Evolutionary conservation across 2,888 invertebrate species (phyloP).

Genomic region (Caenorhabditis sp.): DNA sequence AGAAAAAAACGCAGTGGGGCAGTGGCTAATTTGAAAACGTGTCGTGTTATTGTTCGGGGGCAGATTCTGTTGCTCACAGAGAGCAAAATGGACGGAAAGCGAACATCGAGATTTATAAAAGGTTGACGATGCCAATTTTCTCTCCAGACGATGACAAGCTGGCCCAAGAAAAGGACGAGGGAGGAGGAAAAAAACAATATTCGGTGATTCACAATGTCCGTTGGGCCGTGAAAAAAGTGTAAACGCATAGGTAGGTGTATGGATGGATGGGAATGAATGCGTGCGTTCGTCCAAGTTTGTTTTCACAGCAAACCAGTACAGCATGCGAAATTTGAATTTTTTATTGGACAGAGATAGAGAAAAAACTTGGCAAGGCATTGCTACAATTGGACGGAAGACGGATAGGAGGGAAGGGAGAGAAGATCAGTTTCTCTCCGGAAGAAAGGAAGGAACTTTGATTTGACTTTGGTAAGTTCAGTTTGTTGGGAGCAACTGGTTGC

Average conservation of each 20-base stretch:
- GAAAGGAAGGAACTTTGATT: too few relatives aligned
- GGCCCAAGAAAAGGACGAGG: constrained; percentile 18
- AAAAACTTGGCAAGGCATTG: not conserved
- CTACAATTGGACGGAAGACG: not conserved
- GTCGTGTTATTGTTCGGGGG: constrained; percentile 46
- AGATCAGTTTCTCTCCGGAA: too few relatives aligned
- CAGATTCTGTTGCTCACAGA: too few relatives aligned
- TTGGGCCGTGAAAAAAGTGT: too few relatives aligned
- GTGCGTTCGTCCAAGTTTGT: constrained; percentile 42
- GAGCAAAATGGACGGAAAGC: not conserved
- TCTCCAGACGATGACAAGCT: too few relatives aligned
- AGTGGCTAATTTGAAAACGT: constrained; percentile 51
- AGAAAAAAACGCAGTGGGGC: constrained; percentile 37
- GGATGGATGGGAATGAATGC: constrained; percentile 23
- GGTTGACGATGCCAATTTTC: constrained; percentile 46
- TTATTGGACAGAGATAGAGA: constrained; percentile 5
- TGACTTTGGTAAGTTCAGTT: too few relatives aligned
- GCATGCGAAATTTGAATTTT: constrained; percentile 45
- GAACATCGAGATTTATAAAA: constrained; percentile 26
- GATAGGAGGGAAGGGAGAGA: not conserved
- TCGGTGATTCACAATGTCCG: not conserved
- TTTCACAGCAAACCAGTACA: constrained; percentile 17
- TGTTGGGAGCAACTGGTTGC: too few relatives aligned
- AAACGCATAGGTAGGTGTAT: not conserved
- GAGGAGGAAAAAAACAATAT: not conserved